Conservation (phyloP, 2,113 vertebrate species). For the Callionymus lyra region DNA sequence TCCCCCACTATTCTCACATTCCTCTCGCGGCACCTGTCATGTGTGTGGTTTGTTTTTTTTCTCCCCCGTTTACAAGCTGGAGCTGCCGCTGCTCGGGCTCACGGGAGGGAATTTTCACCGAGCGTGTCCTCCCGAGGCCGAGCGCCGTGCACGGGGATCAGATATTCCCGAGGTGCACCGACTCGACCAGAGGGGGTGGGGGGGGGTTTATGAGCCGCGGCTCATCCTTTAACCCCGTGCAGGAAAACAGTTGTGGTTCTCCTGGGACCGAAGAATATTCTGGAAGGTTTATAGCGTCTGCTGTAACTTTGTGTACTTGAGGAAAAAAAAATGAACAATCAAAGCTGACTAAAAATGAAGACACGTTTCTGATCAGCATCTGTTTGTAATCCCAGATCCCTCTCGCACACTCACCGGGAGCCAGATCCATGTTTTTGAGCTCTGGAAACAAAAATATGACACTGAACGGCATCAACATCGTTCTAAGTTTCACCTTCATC, state of each 20-base stretch:
- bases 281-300: constrained; percentile 29
- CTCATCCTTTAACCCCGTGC: constrained; percentile 43
- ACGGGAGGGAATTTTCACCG: constrained; percentile 49
- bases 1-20: constrained; percentile 40
- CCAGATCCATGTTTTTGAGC: no score
- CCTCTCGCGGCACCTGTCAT: constrained; percentile 63
- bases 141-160: constrained; percentile 51
- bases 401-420: no score
- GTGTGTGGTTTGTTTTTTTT: constrained; percentile 31
- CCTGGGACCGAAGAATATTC: constrained; percentile 20
- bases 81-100: constrained; percentile 35
- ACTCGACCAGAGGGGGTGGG: constrained; percentile 31
- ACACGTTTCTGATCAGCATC: no score
- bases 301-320: background rate
- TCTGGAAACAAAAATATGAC: no score
- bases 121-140: constrained; percentile 52
- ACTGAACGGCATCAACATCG: no score
- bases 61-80: constrained; percentile 46
- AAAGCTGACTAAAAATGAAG: no score
- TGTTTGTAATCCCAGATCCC: no score
- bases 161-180: constrained; percentile 51
- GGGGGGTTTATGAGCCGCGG: constrained; percentile 33
- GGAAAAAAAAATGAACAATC: no score
- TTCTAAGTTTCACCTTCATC: no score
- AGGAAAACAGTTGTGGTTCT: constrained; percentile 43